A percentile compares a stretch with the other conserved stretches of the same genome.
Conservation (phyloP, 2,113 vertebrate genomes). For the Onychostruthus taczanowskii region DNA sequence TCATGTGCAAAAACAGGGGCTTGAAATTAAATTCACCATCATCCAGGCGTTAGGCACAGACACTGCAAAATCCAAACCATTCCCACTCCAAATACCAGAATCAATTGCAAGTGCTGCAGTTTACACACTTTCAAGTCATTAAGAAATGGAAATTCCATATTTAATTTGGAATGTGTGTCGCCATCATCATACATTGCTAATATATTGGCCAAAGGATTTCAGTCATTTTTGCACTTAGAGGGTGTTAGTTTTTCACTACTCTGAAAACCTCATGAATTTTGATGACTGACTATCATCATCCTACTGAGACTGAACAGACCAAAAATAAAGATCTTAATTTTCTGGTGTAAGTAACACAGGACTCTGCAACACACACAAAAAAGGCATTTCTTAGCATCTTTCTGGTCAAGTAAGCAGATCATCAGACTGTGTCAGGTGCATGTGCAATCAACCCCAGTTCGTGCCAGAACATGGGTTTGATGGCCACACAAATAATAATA, state of each 20-base stretch:
- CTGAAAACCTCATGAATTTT: slow-evolving; percentile 38
- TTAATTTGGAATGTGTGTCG: slow-evolving; percentile 13
- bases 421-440: neutral
- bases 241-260: slow-evolving; percentile 28
- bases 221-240: slow-evolving; percentile 13
- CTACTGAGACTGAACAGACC: neutral
- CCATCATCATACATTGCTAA: neutral
- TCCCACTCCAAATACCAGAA: slow-evolving; percentile 13
- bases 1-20: slow-evolving; percentile 13
- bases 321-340: neutral
- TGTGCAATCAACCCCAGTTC: slow-evolving; percentile 13
- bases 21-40: slow-evolving; percentile 22
- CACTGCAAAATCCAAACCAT: slow-evolving; percentile 38
- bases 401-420: neutral
- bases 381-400: neutral
- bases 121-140: slow-evolving; percentile 20
- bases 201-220: slow-evolving; percentile 28
- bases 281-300: slow-evolving; percentile 19
- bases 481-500: neutral
- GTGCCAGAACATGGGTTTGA: neutral
- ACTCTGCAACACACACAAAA: neutral
- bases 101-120: slow-evolving; percentile 8
- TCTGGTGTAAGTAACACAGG: neutral
- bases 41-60: neutral
- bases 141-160: slow-evolving; percentile 10